These are phyloP conservation scores for Sebastes minor DNA, from an alignment of 2,797 vertebrate species.

Conservation along the genomic window DNA sequence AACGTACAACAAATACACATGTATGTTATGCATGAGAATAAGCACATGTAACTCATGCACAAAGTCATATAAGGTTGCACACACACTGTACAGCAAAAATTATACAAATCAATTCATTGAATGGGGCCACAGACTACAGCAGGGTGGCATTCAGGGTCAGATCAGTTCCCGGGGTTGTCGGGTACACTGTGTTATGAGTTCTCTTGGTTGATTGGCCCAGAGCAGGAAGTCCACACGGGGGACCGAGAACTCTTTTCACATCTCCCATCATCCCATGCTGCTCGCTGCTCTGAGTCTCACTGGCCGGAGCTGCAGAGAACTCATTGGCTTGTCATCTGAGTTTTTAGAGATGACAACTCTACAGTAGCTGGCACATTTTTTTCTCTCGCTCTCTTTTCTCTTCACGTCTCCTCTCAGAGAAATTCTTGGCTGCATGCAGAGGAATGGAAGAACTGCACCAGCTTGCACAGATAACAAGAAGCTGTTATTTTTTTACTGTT, in stretches of 20 bases:
- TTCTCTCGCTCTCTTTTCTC: background rate
- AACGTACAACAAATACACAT: background rate
- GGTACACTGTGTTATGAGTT: constrained; percentile 4
- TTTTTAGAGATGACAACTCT: constrained; percentile 49
- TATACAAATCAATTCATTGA: background rate
- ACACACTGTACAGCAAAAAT: background rate
- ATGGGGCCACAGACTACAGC: background rate
- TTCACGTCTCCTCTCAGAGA: constrained; percentile 19
- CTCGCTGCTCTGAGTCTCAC: constrained; percentile 14
- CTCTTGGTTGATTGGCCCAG: constrained; percentile 30
- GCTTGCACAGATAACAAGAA: background rate
- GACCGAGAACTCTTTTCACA: constrained; percentile 44
- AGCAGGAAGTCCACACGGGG: constrained; percentile 55
- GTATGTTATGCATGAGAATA: background rate
- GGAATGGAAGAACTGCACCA: background rate
- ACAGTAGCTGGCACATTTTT: constrained; percentile 42
- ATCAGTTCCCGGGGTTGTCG: constrained; percentile 25
- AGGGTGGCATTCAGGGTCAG: constrained; percentile 35
- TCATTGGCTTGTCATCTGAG: constrained; percentile 46
- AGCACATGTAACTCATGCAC: background rate
- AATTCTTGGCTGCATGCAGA: constrained; percentile 27
- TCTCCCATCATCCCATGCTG: constrained; percentile 42
- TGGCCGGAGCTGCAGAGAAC: constrained; percentile 26
- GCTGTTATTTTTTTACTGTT: constrained; percentile 15
- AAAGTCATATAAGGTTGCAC: background rate